phyloP scores from a whole-genome alignment of 2,113 vertebrate genomes.

The Pycnonotus jocosus region DNA sequence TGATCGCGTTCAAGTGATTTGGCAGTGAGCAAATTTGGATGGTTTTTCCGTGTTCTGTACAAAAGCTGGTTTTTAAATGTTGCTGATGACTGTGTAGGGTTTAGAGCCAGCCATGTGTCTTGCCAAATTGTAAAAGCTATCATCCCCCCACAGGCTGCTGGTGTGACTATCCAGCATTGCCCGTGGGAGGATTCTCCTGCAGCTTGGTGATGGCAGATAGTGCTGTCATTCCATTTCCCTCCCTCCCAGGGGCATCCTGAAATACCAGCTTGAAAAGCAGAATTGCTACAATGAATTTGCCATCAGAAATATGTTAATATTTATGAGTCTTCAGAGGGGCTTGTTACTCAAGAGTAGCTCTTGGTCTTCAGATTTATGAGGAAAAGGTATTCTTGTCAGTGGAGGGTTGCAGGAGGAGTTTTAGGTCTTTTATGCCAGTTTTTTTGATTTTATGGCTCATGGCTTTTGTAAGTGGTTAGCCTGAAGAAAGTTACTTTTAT shows the following conservation, averaged over 20 bases:
- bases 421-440: background rate
- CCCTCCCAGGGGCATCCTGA: background rate
- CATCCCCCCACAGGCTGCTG: background rate
- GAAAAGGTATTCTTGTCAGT: background rate
- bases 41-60: background rate
- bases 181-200: background rate
- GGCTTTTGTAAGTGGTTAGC: background rate
- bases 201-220: background rate
- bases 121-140: conserved; percentile 17
- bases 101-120: background rate
- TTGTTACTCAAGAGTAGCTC: background rate
- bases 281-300: background rate
- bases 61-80: conserved; percentile 23
- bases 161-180: background rate
- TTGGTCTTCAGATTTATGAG: background rate
- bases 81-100: background rate
- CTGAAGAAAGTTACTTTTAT: background rate
- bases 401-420: background rate
- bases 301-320: background rate
- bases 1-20: background rate
- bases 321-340: background rate
- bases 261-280: background rate
- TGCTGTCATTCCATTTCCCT: background rate
- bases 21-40: background rate
- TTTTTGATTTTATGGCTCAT: background rate